Base-by-base conservation (phyloP, 2,113 vertebrate genomes). In the Cololabis saira region DNA sequence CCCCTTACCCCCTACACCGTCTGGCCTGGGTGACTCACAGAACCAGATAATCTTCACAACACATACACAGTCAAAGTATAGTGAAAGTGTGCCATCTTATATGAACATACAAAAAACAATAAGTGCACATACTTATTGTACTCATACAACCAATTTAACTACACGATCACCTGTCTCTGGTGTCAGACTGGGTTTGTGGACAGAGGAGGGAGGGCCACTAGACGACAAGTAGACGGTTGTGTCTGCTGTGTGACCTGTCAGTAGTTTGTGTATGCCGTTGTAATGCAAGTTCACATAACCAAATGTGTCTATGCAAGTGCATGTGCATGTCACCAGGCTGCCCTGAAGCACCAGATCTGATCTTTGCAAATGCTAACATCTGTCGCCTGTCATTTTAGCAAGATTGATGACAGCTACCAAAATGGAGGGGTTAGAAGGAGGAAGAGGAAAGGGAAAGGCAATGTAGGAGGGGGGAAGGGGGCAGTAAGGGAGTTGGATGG, bases 321-420 rank as follows among this genome's bases (percentile, higher is more conserved):
- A 50, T 64, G 61, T 64, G 78, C 87, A 71, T 94, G 92, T 90
- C 90, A 91, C 93, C 94, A 92, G 96, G 94, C 90, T 92, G 93
- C 95, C 96, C 96, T 91, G 92, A 90, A 98, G 96, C 95, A 93
- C 95, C 90, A 92, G 95, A 96, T 97, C 95, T 97, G 96, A 98
- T 98, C 96, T 97, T 96, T 97, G 95, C 93, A 98, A 98, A 98
- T 96, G 96, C 96, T 97, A 98, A 98, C 97, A 99, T 99, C 97
- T 99, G 98, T 97, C 96, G 94, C 92, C 95, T 98, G 98, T 97
- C 98, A 96, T 96, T 96, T 96, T 93, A 95, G 93, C 90, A 95
- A 97, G 96, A 99, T 97, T 97, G 96, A 99, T 98, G 96, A 93
- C 94, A 96, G 94, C 90, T 93, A 91, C 80, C 91, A 93, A 90